A percentile compares a stretch with the other conserved stretches of the same genome.
Conservation (phyloP, 2,888 invertebrate genomes). For the Lasioglossum calceatum region DNA sequence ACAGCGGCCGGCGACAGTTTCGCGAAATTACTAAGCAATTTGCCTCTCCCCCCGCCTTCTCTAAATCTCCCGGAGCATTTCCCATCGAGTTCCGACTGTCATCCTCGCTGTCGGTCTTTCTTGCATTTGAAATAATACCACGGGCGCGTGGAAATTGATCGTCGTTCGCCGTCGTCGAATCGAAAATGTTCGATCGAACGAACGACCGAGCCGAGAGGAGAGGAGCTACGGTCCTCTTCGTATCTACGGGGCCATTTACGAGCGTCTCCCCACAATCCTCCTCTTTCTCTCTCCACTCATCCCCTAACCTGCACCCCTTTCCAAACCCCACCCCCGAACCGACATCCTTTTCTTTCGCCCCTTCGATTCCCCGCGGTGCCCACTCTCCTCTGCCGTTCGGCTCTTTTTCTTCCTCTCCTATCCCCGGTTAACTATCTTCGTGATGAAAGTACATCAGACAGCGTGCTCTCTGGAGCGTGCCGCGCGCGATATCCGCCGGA, state of each 20-base stretch:
- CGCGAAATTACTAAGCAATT: conserved; percentile 14
- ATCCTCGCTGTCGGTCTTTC: not conserved
- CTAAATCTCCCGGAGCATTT: conserved; percentile 14
- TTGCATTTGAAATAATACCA: conserved; percentile 44
- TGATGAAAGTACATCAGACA: conserved; percentile 60
- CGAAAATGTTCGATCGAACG: conserved; percentile 24
- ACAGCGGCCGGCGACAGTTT: not conserved
- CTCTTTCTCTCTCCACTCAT: not conserved
- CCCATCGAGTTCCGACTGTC: not conserved
- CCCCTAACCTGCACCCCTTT: not conserved
- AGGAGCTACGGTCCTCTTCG: not conserved
- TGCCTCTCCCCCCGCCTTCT: not conserved
- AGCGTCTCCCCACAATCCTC: conserved; percentile 1
- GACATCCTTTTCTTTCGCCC: conserved; percentile 22
- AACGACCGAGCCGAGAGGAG: not conserved
- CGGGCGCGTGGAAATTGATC: conserved; percentile 34
- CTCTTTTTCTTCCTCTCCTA: conserved; percentile 11
- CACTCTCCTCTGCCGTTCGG: not conserved
- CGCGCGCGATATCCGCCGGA: conserved; percentile 52
- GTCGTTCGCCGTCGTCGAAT: conserved; percentile 33
- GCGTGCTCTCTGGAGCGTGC: conserved; percentile 45
- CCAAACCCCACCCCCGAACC: not conserved
- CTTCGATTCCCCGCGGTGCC: not conserved
- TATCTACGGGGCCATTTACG: conserved; percentile 24
- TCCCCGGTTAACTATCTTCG: conserved; percentile 47